Conservation (phyloP, 2,113 vertebrate species). For the Egretta garzetta region DNA sequence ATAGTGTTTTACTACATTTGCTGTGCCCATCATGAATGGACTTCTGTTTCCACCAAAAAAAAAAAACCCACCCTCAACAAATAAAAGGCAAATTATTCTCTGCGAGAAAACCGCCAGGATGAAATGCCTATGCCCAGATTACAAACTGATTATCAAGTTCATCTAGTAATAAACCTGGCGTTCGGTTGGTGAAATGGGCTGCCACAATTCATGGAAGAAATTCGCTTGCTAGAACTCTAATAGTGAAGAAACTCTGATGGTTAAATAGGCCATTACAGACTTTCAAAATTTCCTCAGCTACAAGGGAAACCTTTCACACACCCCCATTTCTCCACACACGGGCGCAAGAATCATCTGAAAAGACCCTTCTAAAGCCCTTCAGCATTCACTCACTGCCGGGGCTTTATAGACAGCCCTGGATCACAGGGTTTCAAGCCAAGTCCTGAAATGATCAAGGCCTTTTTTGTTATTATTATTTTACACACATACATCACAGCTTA, state of each 20-base stretch:
- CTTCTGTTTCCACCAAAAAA: slow-evolving; percentile 62
- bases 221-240: slow-evolving; percentile 15
- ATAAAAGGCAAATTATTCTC: slow-evolving; percentile 77
- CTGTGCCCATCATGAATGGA: slow-evolving; percentile 74
- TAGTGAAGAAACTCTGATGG: neutral
- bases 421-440: neutral
- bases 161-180: slow-evolving; percentile 54
- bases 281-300: neutral
- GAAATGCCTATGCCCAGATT: slow-evolving; percentile 65
- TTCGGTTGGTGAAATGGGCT: slow-evolving; percentile 10
- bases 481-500: neutral
- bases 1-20: slow-evolving; percentile 77
- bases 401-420: neutral
- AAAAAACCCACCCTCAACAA: slow-evolving; percentile 49
- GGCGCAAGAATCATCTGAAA: neutral
- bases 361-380: neutral
- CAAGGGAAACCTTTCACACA: neutral
- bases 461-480: neutral
- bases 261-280: neutral
- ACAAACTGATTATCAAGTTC: slow-evolving; percentile 70
- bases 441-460: neutral
- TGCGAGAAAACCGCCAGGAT: slow-evolving; percentile 63
- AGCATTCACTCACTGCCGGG: neutral
- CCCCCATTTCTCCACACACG: neutral
- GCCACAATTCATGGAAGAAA: neutral